Evolutionary conservation across 2,888 invertebrate genomes (phyloP).

Genomic region (Sesia apiformis): DNA sequence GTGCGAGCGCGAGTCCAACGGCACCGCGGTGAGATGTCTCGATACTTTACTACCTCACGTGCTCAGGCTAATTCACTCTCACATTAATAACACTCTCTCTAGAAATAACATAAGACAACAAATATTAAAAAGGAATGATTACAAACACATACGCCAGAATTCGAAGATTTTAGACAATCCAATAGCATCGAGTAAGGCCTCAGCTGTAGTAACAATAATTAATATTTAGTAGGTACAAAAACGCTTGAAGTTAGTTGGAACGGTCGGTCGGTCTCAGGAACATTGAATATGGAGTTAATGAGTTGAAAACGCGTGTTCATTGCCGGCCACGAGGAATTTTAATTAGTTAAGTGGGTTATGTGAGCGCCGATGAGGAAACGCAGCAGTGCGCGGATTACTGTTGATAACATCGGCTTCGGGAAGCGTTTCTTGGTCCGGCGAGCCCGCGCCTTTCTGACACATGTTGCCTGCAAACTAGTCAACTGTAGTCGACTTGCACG

Average conservation of each 20-base stretch:
- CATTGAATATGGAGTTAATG: constrained; percentile 23
- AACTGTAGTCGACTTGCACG: too few relatives aligned
- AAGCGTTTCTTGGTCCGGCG: constrained; percentile 17
- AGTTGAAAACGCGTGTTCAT: constrained; percentile 43
- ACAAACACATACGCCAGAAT: too few relatives aligned
- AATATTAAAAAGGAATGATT: too few relatives aligned
- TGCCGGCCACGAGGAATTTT: constrained; percentile 49
- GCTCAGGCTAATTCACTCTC: too few relatives aligned
- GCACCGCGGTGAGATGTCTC: neutral
- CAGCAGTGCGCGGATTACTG: constrained; percentile 26
- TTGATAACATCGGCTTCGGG: constrained; percentile 17
- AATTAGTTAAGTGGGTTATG: constrained; percentile 52
- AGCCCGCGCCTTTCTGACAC: constrained; percentile 12
- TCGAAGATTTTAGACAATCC: too few relatives aligned
- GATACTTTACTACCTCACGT: too few relatives aligned
- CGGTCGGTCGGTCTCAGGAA: constrained; percentile 1
- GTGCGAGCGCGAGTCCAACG: neutral
- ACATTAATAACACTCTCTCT: too few relatives aligned
- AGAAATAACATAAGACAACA: too few relatives aligned
- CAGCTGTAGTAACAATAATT: too few relatives aligned
- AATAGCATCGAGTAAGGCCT: too few relatives aligned
- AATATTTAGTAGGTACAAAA: too few relatives aligned
- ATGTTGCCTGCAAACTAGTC: constrained; percentile 3
- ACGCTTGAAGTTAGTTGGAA: neutral
- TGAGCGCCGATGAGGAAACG: constrained; percentile 33